These are phyloP conservation scores for Theonella swinhoei DNA, from an alignment of 37 sponge, comb jelly and placozoan genomes.

Conservation along the genomic window DNA sequence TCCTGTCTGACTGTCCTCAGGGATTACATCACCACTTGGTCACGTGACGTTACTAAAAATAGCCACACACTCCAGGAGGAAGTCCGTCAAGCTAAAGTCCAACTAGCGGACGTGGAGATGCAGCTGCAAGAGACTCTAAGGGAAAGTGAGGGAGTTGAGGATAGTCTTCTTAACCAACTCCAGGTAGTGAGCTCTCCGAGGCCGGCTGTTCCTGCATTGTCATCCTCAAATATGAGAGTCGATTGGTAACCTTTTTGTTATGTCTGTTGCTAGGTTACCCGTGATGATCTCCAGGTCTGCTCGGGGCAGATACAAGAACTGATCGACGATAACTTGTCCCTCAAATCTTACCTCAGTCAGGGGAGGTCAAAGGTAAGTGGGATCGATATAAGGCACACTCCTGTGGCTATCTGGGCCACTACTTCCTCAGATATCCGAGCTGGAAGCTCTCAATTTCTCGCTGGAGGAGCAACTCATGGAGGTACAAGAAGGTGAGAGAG, in stretches of 20 bases:
- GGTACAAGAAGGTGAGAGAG: not conserved
- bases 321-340: slow-evolving; percentile 6
- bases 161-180: slow-evolving; percentile 10
- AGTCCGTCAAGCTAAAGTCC: slow-evolving; percentile 1
- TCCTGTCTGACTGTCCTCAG: slow-evolving; percentile 55
- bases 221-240: too few species aligned
- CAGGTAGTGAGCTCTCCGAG: slow-evolving; percentile 20
- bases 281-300: not conserved
- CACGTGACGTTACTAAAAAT: slow-evolving; percentile 17
- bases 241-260: too few species aligned
- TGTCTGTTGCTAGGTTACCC: not conserved
- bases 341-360: not conserved
- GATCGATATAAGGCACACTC: not conserved
- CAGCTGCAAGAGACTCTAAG: slow-evolving; percentile 60
- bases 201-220: not conserved
- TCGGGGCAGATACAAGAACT: not conserved
- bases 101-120: slow-evolving; percentile 48
- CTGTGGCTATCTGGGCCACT: too few species aligned
- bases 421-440: slow-evolving; percentile 13
- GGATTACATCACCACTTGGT: slow-evolving; percentile 33
- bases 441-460: slow-evolving; percentile 34
- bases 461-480: slow-evolving; percentile 43
- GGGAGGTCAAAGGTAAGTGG: slow-evolving; percentile 10
- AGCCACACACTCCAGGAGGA: slow-evolving; percentile 6
- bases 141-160: slow-evolving; percentile 50